Percentiles rank a stretch among this genome's conserved stretches.
Evolutionary conservation across 2,888 invertebrate genomes (phyloP).

Genomic region (Galeopsomyia nigrocyanea): DNA sequence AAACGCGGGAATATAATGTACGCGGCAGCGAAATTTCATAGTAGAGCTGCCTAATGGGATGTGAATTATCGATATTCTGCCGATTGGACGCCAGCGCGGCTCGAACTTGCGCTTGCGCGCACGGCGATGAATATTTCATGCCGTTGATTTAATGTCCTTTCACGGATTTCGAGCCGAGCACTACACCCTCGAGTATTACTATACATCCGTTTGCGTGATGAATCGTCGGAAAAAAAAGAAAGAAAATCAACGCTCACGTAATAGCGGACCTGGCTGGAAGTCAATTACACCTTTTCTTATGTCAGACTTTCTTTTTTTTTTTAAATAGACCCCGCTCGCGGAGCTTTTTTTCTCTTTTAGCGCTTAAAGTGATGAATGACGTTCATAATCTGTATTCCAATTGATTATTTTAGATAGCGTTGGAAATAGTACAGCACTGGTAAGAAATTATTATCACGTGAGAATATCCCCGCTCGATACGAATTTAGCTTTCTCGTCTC

Average conservation of each 20-base stretch:
- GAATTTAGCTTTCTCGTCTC: too few species aligned
- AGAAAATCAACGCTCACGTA: constrained; percentile 13
- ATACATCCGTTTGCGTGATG: constrained; percentile 13
- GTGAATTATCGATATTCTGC: constrained; percentile 38
- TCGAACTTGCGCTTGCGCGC: neutral
- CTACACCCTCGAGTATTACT: too few species aligned
- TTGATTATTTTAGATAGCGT: too few species aligned
- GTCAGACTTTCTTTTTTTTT: too few species aligned
- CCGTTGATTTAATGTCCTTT: constrained; percentile 40
- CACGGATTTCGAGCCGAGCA: neutral
- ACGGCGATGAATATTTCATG: constrained; percentile 43
- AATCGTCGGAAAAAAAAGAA: constrained; percentile 7
- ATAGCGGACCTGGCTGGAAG: neutral
- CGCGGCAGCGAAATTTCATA: constrained; percentile 29
- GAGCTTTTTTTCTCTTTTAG: too few species aligned
- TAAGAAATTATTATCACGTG: too few species aligned
- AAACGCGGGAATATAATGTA: neutral
- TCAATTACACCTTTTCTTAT: neutral
- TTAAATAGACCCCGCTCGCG: too few species aligned
- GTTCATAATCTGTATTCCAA: too few species aligned
- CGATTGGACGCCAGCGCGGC: constrained; percentile 13
- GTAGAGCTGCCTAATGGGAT: constrained; percentile 28
- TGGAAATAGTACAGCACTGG: too few species aligned
- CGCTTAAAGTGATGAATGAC: too few species aligned
- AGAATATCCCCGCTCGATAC: too few species aligned